Percentiles rank a stretch among this genome's conserved stretches.
phyloP scores from a whole-genome alignment of 2,888 invertebrate genomes.

The Cosmopolites sordidus region DNA sequence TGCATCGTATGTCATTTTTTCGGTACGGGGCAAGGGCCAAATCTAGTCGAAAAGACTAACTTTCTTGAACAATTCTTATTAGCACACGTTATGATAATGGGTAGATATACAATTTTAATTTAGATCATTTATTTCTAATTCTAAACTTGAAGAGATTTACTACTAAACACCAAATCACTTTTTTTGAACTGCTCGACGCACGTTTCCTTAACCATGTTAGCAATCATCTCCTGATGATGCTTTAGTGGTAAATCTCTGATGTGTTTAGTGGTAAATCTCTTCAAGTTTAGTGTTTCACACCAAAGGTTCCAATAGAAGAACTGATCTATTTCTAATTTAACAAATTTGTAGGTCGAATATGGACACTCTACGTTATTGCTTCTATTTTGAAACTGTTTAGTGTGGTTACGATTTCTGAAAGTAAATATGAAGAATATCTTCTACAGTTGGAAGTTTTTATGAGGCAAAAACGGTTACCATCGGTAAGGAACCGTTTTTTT shows the following conservation, averaged over 20 bases:
- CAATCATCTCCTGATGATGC: too few relatives aligned
- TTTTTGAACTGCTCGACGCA: too few relatives aligned
- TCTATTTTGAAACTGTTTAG: slow-evolving; percentile 36
- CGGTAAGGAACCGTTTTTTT: slow-evolving; percentile 8
- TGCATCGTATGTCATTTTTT: slow-evolving; percentile 36
- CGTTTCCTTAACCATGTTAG: too few relatives aligned
- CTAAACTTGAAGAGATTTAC: too few relatives aligned
- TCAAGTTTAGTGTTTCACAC: too few relatives aligned
- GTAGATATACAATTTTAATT: neutral
- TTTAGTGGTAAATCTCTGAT: too few relatives aligned
- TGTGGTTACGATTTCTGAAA: slow-evolving; percentile 40
- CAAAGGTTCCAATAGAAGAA: too few relatives aligned
- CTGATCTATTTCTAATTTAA: too few relatives aligned
- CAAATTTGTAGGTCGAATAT: slow-evolving; percentile 38
- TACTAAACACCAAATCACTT: too few relatives aligned
- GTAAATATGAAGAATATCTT: slow-evolving; percentile 49
- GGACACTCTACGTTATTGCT: slow-evolving; percentile 33
- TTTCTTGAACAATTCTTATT: slow-evolving; percentile 14
- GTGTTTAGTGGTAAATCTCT: too few relatives aligned
- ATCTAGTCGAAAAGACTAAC: neutral
- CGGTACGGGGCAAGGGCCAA: slow-evolving; percentile 31
- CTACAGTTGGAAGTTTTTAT: slow-evolving; percentile 53
- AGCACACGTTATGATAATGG: slow-evolving; percentile 14
- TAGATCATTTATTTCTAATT: too few relatives aligned
- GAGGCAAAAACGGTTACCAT: slow-evolving; percentile 52